A percentile compares a stretch with the other conserved stretches of the same genome.
phyloP scores from a whole-genome alignment of 1,140 invertebrate species.

The Mycetomoellerius zeteki region DNA sequence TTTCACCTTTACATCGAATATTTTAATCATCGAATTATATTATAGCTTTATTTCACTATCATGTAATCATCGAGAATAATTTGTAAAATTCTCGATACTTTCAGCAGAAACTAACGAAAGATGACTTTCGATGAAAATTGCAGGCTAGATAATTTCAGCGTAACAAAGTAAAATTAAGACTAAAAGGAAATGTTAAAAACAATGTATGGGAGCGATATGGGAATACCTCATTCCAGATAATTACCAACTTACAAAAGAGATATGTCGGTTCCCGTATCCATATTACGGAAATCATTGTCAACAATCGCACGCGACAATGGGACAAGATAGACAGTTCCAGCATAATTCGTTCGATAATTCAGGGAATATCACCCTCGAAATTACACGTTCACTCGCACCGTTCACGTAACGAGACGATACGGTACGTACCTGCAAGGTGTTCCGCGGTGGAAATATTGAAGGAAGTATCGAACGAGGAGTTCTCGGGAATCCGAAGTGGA shows the following conservation, averaged over 20 bases:
- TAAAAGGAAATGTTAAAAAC: not conserved
- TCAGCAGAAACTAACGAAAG: not conserved
- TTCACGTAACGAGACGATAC: not conserved
- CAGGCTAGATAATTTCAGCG: not conserved
- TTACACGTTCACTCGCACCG: not conserved
- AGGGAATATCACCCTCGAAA: not conserved
- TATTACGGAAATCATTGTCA: not conserved
- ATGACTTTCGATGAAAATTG: not conserved
- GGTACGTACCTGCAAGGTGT: not conserved
- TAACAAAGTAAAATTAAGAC: not conserved
- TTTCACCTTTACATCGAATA: not conserved
- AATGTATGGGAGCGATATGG: not conserved
- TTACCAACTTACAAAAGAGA: not conserved
- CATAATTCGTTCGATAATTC: not conserved
- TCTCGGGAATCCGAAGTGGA: not conserved
- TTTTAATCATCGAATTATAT: not conserved
- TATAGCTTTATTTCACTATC: not conserved
- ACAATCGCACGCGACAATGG: not conserved
- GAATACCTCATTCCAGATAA: not conserved
- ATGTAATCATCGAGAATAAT: not conserved
- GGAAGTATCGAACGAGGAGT: slow-evolving; percentile 12
- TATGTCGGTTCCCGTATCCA: not conserved
- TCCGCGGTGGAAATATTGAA: not conserved
- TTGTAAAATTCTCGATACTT: not conserved
- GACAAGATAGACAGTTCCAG: not conserved